phyloP scores from a whole-genome alignment of 2,888 invertebrate species.

The Lycia hirtaria region DNA sequence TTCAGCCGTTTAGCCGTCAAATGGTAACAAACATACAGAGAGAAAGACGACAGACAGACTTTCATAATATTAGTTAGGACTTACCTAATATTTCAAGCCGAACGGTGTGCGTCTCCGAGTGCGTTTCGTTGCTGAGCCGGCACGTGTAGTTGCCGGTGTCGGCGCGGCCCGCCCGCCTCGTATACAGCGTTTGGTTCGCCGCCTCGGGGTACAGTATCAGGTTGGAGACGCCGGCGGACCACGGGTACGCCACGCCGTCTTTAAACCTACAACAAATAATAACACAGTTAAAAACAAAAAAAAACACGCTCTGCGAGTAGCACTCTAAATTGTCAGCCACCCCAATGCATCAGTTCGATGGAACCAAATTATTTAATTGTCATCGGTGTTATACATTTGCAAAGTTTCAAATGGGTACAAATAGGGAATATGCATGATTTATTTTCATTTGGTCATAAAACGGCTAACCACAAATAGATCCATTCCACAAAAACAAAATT shows the following conservation, averaged over 20 bases:
- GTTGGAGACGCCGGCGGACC: constrained; percentile 89
- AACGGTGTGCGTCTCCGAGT: constrained; percentile 87
- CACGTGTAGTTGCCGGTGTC: constrained; percentile 92
- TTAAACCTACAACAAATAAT: constrained; percentile 87
- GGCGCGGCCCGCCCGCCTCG: constrained; percentile 85
- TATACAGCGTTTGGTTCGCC: constrained; percentile 92
- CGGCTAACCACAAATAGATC: too few relatives aligned
- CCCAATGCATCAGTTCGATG: too few relatives aligned
- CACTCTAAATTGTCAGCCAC: neutral
- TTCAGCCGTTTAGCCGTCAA: too few relatives aligned
- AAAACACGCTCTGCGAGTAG: neutral
- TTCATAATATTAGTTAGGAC: constrained; percentile 46
- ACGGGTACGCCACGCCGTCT: constrained; percentile 90
- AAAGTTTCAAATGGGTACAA: too few relatives aligned
- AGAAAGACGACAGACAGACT: too few relatives aligned
- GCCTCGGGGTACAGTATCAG: constrained; percentile 91
- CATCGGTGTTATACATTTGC: too few relatives aligned
- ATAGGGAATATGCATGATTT: too few relatives aligned
- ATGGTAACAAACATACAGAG: too few relatives aligned
- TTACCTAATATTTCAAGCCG: constrained; percentile 88
- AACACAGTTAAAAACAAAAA: neutral
- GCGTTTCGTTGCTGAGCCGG: constrained; percentile 89
- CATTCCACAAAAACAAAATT: too few relatives aligned
- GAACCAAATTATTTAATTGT: too few relatives aligned
- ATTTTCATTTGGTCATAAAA: too few relatives aligned